A percentile compares a stretch with the other conserved stretches of the same genome.
phyloP scores from a whole-genome alignment of 1,140 invertebrate genomes.

The Halyomorpha halys region DNA sequence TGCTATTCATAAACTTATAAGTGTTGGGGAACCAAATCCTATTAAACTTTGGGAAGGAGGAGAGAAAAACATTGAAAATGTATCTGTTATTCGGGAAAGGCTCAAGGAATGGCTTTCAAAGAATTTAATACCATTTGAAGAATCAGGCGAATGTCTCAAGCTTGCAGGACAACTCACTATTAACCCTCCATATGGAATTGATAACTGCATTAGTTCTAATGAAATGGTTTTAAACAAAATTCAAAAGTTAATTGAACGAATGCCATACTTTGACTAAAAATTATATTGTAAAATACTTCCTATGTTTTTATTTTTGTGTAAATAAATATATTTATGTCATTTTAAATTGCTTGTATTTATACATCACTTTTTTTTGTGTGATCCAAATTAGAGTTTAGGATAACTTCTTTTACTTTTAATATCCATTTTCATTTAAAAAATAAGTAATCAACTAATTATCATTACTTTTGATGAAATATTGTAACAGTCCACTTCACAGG shows the following conservation, averaged over 20 bases:
- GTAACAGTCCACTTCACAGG: too few species aligned
- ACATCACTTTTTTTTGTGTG: too few species aligned
- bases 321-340: too few species aligned
- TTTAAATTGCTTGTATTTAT: too few species aligned
- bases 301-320: too few species aligned
- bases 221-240: constrained; percentile 9
- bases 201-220: constrained; percentile 5
- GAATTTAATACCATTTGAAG: constrained; percentile 6
- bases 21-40: neutral
- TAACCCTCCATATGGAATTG: neutral
- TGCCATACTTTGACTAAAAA: neutral
- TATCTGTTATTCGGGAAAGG: neutral
- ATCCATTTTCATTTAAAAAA: too few species aligned
- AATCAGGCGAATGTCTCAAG: neutral
- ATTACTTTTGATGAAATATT: too few species aligned
- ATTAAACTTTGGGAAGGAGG: neutral
- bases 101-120: constrained; percentile 2
- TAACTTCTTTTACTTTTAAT: too few species aligned
- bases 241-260: constrained; percentile 1
- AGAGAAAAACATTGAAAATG: neutral
- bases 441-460: too few species aligned
- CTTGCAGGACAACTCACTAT: neutral
- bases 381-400: too few species aligned
- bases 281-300: neutral
- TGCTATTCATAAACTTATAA: neutral